Evolutionary conservation across 2,113 vertebrate genomes (phyloP).

Genomic region (Tringa solitaria): DNA sequence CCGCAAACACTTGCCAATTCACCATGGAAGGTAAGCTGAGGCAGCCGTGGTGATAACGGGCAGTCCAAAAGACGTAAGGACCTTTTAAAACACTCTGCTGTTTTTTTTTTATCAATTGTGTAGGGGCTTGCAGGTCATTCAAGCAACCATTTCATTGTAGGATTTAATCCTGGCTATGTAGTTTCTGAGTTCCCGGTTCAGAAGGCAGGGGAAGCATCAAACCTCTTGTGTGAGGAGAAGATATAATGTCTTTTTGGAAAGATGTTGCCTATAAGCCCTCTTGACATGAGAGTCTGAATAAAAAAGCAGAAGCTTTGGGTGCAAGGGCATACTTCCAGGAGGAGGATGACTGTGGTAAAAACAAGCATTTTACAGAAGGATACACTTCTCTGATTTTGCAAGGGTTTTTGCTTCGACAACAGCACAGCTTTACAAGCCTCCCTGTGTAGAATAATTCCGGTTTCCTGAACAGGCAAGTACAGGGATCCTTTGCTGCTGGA

Average conservation of each 20-base stretch:
- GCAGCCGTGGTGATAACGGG: rapidly evolving
- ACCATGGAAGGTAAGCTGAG: slow-evolving; percentile 89
- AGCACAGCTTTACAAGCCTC: background rate
- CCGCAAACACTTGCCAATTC: slow-evolving; percentile 96
- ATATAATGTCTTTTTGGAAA: background rate
- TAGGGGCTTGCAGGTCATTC: background rate
- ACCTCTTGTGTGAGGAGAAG: background rate
- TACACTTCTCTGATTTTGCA: background rate
- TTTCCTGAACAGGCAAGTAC: background rate
- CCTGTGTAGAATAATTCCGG: background rate
- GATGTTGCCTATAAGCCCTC: background rate
- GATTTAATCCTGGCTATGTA: background rate
- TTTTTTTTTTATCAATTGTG: background rate
- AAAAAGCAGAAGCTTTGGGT: background rate
- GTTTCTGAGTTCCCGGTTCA: background rate
- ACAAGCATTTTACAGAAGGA: background rate
- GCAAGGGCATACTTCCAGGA: background rate
- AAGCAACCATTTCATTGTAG: background rate
- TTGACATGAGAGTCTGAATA: background rate
- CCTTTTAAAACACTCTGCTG: background rate
- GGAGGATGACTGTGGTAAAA: background rate
- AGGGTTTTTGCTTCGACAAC: background rate
- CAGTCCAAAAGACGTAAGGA: background rate
- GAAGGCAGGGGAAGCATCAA: background rate
- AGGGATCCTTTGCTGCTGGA: background rate